Conservation (phyloP, 2,888 invertebrate genomes). For the Eumerus sabulonum region DNA sequence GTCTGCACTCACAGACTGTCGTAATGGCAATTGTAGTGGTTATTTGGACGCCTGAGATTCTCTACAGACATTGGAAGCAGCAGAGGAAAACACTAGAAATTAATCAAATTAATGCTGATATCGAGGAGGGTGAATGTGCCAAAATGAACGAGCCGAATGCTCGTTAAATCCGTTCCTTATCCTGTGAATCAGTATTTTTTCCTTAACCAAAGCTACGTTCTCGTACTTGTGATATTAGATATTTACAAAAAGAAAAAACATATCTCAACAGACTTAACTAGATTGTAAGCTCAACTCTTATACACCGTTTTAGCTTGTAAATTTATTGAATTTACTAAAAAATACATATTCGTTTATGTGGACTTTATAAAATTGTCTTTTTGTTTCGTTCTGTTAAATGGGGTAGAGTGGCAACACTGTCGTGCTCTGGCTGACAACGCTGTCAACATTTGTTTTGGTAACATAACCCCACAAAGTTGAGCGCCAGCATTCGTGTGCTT, state of each 20-base stretch:
- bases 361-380: too few species aligned
- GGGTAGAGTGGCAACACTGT: constrained; percentile 9
- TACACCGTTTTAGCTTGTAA: constrained; percentile 32
- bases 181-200: constrained; percentile 21
- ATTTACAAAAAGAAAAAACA: background rate
- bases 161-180: constrained; percentile 23
- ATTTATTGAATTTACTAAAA: background rate
- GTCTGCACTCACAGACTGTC: constrained; percentile 83
- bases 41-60: constrained; percentile 83
- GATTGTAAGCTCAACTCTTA: background rate
- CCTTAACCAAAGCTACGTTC: background rate
- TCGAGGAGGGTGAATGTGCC: background rate
- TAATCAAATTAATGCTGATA: background rate
- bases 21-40: constrained; percentile 80
- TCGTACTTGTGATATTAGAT: constrained; percentile 32
- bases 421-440: too few species aligned
- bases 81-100: constrained; percentile 5
- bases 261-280: constrained; percentile 23
- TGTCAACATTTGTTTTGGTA: constrained; percentile 39
- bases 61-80: constrained; percentile 78
- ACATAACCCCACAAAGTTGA: constrained; percentile 51
- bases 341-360: too few species aligned
- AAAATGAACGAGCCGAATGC: constrained; percentile 39
- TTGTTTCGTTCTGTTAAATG: too few species aligned
- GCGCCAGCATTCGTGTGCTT: constrained; percentile 28